Conservation (phyloP, 2,888 invertebrate genomes). For the Eudemis profundana region DNA sequence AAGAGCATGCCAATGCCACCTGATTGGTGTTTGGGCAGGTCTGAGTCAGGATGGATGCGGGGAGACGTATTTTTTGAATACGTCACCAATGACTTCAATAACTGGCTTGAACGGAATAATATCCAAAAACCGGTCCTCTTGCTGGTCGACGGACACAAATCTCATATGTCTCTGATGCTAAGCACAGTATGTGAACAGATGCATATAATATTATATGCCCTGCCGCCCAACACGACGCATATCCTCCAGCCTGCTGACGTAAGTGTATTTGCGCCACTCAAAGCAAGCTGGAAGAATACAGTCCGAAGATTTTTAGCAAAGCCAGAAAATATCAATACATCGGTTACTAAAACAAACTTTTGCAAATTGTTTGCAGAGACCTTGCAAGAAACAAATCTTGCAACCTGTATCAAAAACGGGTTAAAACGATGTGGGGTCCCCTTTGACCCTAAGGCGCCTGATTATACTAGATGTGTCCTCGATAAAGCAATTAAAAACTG, state of each 20-base stretch:
- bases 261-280: conserved; percentile 49
- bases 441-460: too few species aligned
- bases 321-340: conserved; percentile 48
- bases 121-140: conserved; percentile 49
- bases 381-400: conserved; percentile 35
- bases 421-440: conserved; percentile 43
- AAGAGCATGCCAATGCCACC: conserved; percentile 48
- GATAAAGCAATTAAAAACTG: too few species aligned
- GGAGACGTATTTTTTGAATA: conserved; percentile 53
- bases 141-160: conserved; percentile 52
- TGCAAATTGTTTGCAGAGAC: conserved; percentile 43
- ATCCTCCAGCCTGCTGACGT: conserved; percentile 47
- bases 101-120: conserved; percentile 48
- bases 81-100: conserved; percentile 50
- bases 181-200: conserved; percentile 46
- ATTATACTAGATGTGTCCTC: too few species aligned
- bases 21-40: conserved; percentile 51
- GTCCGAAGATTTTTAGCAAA: conserved; percentile 43
- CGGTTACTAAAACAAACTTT: conserved; percentile 51
- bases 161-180: conserved; percentile 50
- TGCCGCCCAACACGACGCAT: conserved; percentile 41
- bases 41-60: conserved; percentile 50
- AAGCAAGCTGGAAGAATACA: conserved; percentile 46
- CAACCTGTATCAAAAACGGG: conserved; percentile 40
- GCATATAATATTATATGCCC: conserved; percentile 47